Evolutionary conservation across 2,797 vertebrate species (phyloP).

Genomic region (Muscicapa comitata): DNA sequence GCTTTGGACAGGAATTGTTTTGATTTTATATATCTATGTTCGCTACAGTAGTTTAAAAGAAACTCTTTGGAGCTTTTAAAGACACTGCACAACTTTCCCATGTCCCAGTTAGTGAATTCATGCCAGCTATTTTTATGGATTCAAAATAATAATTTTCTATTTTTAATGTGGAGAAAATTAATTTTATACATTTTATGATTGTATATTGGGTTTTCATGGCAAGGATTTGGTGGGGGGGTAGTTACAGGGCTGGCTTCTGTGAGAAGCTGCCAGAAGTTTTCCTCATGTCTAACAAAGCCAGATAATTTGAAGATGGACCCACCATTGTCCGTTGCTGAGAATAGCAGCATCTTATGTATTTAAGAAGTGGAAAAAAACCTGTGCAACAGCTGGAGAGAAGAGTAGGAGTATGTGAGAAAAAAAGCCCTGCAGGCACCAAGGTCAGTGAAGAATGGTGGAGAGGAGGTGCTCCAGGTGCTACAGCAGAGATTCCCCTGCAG

Average conservation of each 20-base stretch:
- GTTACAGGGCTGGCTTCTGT: background rate
- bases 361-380: background rate
- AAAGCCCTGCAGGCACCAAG: background rate
- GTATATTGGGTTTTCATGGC: background rate
- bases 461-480: background rate
- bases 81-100: background rate
- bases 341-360: background rate
- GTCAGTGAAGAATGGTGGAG: background rate
- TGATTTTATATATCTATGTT: background rate
- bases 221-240: background rate
- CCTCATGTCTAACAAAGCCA: background rate
- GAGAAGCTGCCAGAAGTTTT: background rate
- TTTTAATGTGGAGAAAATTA: background rate
- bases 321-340: background rate
- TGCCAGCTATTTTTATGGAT: background rate
- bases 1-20: background rate
- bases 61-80: background rate
- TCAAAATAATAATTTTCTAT: background rate
- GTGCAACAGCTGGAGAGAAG: background rate
- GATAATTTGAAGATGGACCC: background rate
- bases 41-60: background rate
- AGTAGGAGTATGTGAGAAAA: background rate
- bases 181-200: background rate
- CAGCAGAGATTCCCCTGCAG: background rate
- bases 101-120: background rate